These are phyloP conservation scores for Clamator glandarius DNA, from an alignment of 2,797 vertebrate species.

Conservation along the genomic window DNA sequence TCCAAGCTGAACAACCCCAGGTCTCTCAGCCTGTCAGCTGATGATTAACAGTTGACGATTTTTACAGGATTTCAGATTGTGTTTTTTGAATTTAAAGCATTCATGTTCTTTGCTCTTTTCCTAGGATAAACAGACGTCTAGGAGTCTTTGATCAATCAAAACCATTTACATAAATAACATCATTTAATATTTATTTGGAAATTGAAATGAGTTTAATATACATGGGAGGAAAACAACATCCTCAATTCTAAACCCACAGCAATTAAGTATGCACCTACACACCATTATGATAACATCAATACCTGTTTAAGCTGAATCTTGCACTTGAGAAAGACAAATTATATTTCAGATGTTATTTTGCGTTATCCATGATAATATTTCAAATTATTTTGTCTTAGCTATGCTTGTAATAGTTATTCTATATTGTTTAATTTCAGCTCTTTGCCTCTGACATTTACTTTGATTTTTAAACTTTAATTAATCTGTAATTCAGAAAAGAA, in stretches of 20 bases:
- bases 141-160: background rate
- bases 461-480: slow-evolving; percentile 3
- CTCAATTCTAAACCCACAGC: background rate
- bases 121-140: background rate
- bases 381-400: background rate
- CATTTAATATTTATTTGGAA: background rate
- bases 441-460: slow-evolving; percentile 38
- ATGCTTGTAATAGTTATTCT: background rate
- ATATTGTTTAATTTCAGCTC: slow-evolving; percentile 32
- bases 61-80: background rate
- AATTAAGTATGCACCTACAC: background rate
- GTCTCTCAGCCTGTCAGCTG: too few species aligned
- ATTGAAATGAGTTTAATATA: background rate
- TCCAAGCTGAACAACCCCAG: too few species aligned
- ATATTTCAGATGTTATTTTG: background rate
- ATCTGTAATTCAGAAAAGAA: slow-evolving; percentile 24
- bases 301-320: background rate
- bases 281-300: background rate
- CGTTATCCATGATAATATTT: background rate
- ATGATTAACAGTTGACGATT: background rate
- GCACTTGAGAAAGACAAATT: background rate
- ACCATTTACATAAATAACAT: background rate
- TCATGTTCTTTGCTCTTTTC: background rate
- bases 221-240: background rate
- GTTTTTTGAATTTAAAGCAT: background rate